These are phyloP conservation scores for Tetragnatha versicolor DNA, from an alignment of 1,140 invertebrate species.

Conservation along the genomic window DNA sequence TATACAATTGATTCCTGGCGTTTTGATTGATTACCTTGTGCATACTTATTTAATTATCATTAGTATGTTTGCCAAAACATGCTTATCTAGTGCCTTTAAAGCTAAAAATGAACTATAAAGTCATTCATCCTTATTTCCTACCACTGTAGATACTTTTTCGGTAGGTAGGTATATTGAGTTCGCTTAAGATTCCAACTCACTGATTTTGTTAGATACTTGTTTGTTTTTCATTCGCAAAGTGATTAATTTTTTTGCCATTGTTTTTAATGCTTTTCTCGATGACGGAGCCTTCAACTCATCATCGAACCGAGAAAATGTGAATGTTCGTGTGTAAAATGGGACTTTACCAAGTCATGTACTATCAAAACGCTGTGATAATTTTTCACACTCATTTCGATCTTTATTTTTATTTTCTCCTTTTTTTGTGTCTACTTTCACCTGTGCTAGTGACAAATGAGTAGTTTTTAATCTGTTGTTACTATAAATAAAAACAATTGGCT, in stretches of 20 bases:
- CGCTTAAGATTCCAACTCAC: no score
- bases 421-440: not conserved
- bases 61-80: no score
- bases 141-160: no score
- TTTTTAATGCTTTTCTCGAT: not conserved
- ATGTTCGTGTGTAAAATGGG: no score
- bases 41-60: no score
- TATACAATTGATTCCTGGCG: no score
- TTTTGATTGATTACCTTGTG: no score
- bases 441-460: constrained; percentile 18
- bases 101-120: no score
- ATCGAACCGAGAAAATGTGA: constrained; percentile 7
- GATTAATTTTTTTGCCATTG: constrained; percentile 10
- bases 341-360: constrained; percentile 27
- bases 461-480: not conserved
- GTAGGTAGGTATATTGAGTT: no score
- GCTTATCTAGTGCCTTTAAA: no score
- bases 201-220: no score
- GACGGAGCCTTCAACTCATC: not conserved
- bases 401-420: not conserved
- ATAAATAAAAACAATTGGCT: constrained; percentile 11
- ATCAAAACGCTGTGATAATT: constrained; percentile 44
- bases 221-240: constrained; percentile 1
- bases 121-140: no score
- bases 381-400: constrained; percentile 23